Evolutionary conservation across 2,797 vertebrate genomes (phyloP).

Genomic region (Poecile montanus): DNA sequence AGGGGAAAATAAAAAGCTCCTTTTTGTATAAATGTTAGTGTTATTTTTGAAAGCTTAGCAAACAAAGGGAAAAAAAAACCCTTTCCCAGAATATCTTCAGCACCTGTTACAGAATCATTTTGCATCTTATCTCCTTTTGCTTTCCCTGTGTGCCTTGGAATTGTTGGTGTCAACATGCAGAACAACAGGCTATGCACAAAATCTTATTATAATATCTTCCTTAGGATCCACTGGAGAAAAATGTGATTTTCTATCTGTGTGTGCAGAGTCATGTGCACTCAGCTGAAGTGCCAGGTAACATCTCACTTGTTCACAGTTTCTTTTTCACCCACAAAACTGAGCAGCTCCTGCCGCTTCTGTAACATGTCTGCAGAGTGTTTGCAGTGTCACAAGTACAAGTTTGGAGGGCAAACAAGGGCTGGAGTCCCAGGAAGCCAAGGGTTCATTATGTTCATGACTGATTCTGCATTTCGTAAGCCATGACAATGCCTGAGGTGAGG

Average conservation of each 20-base stretch:
- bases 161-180: background rate
- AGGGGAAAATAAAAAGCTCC: background rate
- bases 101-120: background rate
- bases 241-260: background rate
- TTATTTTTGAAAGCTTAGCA: background rate
- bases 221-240: background rate
- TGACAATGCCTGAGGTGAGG: background rate
- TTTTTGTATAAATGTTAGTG: background rate
- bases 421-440: background rate
- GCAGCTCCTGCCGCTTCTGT: background rate
- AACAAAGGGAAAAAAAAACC: background rate
- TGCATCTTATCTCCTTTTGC: background rate
- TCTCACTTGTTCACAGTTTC: background rate
- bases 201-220: background rate
- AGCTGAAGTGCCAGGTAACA: background rate
- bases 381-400: background rate
- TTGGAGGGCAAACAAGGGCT: background rate
- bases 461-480: background rate
- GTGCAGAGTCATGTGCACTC: no score
- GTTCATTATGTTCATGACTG: accelerated
- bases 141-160: background rate
- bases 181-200: background rate
- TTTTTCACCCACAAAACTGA: background rate
- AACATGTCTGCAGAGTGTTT: background rate
- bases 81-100: background rate